These are phyloP conservation scores for Xenus cinereus DNA, from an alignment of 2,113 vertebrate genomes.

Conservation along the genomic window DNA sequence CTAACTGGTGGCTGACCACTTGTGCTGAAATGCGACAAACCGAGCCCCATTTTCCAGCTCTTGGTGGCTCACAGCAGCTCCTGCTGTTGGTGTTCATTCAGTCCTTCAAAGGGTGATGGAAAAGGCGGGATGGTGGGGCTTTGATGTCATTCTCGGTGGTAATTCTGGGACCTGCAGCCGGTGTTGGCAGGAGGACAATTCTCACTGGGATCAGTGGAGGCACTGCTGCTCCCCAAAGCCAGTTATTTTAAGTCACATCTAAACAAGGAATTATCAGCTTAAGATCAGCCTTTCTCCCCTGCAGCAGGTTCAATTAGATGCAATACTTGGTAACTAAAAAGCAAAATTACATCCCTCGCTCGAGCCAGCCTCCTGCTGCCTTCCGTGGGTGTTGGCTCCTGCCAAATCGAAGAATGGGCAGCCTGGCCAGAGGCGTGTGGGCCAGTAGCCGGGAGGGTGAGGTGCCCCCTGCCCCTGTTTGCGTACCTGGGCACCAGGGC, in stretches of 20 bases:
- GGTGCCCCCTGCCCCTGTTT: not conserved
- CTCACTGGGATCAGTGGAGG: not conserved
- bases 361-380: not conserved
- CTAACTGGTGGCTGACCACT: not conserved
- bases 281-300: not conserved
- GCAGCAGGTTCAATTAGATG: not conserved
- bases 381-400: not conserved
- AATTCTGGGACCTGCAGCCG: not conserved
- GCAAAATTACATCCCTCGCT: not conserved
- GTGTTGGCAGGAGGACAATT: not conserved
- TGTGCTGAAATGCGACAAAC: not conserved
- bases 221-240: conserved; percentile 9
- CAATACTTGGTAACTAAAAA: not conserved
- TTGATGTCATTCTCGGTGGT: not conserved
- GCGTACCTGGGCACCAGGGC: not conserved
- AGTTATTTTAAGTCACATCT: conserved; percentile 51
- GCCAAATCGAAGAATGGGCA: not conserved
- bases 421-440: not conserved
- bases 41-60: not conserved
- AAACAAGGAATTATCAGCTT: conserved; percentile 34
- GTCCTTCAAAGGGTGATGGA: not conserved
- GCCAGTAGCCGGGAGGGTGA: not conserved
- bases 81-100: not conserved
- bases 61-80: not conserved
- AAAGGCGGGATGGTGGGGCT: not conserved